These are phyloP conservation scores for Rattus norvegicus DNA, from an alignment of 2,113 vertebrate species.

Conservation along the genomic window GRCr8 NC_086027.1:36655501-36656000, in stretches of 20 bases:
- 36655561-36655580: constrained; percentile 62
- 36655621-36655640: constrained; percentile 25
- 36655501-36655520: constrained; percentile 29
- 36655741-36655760: not conserved
- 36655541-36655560: constrained; percentile 76
- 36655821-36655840: not conserved
- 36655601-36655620: not conserved
- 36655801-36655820: not conserved
- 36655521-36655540: constrained; percentile 76
- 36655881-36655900: constrained; percentile 52
- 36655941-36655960: constrained; percentile 67
- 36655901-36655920: constrained; percentile 68
- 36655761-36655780: not conserved
- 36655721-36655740: not conserved
- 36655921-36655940: constrained; percentile 59
- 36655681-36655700: constrained; percentile 3
- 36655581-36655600: constrained; percentile 54
- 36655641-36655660: constrained; percentile 48
- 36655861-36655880: not conserved
- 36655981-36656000: constrained; percentile 65
- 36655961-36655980: constrained; percentile 61
- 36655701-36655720: not conserved
- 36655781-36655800: not conserved
- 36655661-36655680: constrained; percentile 45
- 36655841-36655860: not conserved